A percentile compares a stretch with the other conserved stretches of the same genome.
Conservation (phyloP, 2,888 invertebrate genomes). For the Drosophila recens region DNA sequence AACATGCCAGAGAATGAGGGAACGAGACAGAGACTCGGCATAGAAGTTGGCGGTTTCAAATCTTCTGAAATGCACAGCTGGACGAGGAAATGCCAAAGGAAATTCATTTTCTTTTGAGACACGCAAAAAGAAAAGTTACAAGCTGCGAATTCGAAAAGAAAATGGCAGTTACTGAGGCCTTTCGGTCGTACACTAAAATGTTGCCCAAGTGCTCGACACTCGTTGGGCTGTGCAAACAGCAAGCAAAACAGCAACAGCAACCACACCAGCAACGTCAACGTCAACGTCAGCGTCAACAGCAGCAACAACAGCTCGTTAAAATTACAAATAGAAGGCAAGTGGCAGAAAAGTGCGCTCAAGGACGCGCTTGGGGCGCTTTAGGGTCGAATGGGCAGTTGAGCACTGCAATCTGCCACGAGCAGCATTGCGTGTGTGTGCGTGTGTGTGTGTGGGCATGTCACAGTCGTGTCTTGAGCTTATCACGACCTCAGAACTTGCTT, state of each 20-base stretch:
- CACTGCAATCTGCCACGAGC: not conserved
- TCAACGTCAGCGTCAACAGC: slow-evolving; percentile 4
- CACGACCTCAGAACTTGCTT: slow-evolving; percentile 53
- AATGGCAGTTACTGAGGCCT: slow-evolving; percentile 50
- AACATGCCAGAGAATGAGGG: not conserved
- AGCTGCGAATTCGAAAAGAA: slow-evolving; percentile 44
- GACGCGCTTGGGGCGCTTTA: slow-evolving; percentile 69
- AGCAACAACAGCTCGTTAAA: slow-evolving; percentile 60
- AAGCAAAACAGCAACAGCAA: slow-evolving; percentile 52
- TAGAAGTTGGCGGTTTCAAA: slow-evolving; percentile 26
- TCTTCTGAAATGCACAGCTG: slow-evolving; percentile 61
- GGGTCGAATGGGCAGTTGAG: slow-evolving; percentile 1
- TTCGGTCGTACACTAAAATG: slow-evolving; percentile 67
- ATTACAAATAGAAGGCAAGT: slow-evolving; percentile 80
- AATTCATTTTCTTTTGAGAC: slow-evolving; percentile 67
- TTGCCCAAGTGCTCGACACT: slow-evolving; percentile 70
- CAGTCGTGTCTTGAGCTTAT: slow-evolving; percentile 58
- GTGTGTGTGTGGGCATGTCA: slow-evolving; percentile 7
- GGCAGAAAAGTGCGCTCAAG: slow-evolving; percentile 80
- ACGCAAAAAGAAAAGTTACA: slow-evolving; percentile 33
- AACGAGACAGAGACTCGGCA: not conserved
- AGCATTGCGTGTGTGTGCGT: slow-evolving; percentile 21
- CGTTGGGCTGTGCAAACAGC: slow-evolving; percentile 61
- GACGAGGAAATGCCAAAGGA: slow-evolving; percentile 69
- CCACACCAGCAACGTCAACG: slow-evolving; percentile 23